Evolutionary conservation across 2,113 vertebrate species (phyloP).

Genomic region (Atrichornis clamosus): DNA sequence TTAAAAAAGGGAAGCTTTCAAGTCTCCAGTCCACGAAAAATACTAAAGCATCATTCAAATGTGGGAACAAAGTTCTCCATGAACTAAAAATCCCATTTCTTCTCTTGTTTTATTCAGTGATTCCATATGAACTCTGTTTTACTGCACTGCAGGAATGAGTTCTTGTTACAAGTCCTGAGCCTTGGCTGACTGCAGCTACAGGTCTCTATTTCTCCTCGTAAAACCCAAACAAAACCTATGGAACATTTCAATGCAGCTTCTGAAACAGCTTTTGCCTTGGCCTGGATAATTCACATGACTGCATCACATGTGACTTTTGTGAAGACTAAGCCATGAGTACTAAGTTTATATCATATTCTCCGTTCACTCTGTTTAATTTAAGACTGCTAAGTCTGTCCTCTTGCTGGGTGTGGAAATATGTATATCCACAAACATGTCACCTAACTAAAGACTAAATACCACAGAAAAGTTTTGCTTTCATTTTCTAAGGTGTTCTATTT

Average conservation of each 20-base stretch:
- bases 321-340: not conserved
- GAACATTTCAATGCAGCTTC: not conserved
- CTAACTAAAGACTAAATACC: not conserved
- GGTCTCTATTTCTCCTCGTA: not conserved
- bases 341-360: not conserved
- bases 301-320: not conserved
- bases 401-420: not conserved
- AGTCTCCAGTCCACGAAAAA: not conserved
- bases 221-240: not conserved
- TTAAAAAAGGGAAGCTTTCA: not conserved
- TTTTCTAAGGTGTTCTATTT: not conserved
- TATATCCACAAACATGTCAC: not conserved
- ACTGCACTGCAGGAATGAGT: not conserved
- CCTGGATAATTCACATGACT: not conserved
- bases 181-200: not conserved
- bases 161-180: not conserved
- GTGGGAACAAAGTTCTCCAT: not conserved
- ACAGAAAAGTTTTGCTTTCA: not conserved
- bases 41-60: not conserved
- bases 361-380: not conserved
- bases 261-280: not conserved
- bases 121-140: not conserved
- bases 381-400: not conserved
- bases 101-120: not conserved
- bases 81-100: not conserved